These are phyloP conservation scores for Dipus sagitta DNA, from an alignment of 2,797 vertebrate species.

Conservation along the genomic window DNA sequence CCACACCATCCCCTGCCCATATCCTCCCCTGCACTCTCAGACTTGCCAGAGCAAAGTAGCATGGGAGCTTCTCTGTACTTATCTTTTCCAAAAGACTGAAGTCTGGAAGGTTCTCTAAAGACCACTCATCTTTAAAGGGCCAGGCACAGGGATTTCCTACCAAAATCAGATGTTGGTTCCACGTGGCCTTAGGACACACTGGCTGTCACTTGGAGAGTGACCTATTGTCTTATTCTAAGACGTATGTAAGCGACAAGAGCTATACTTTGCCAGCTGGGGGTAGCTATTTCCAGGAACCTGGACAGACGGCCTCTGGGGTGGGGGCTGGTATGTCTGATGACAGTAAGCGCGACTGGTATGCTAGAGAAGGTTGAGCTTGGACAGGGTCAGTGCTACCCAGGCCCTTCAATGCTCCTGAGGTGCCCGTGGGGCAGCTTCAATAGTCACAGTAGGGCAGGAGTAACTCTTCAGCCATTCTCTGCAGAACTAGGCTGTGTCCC, in stretches of 20 bases:
- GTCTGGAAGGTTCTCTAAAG: background rate
- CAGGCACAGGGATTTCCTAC: background rate
- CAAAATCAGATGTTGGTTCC: background rate
- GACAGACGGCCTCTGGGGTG: background rate
- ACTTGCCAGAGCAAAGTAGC: background rate
- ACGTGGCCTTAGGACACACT: background rate
- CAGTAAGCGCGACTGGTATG: no score
- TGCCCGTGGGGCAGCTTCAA: no score
- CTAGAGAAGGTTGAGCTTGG: rapidly evolving
- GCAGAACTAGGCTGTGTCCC: background rate
- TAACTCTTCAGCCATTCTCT: no score
- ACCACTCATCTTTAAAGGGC: background rate
- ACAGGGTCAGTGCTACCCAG: no score
- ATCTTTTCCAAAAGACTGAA: background rate
- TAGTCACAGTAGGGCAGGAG: background rate
- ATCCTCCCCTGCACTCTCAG: background rate
- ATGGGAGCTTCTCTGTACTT: background rate
- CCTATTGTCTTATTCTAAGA: background rate
- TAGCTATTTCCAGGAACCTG: background rate
- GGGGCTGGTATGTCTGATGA: background rate
- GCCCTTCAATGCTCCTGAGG: background rate
- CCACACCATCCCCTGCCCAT: background rate
- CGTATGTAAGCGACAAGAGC: rapidly evolving
- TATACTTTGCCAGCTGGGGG: no score
- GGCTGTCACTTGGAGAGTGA: background rate